phyloP scores from a whole-genome alignment of 2,797 vertebrate genomes.

The Sebastes trivittatus region DNA sequence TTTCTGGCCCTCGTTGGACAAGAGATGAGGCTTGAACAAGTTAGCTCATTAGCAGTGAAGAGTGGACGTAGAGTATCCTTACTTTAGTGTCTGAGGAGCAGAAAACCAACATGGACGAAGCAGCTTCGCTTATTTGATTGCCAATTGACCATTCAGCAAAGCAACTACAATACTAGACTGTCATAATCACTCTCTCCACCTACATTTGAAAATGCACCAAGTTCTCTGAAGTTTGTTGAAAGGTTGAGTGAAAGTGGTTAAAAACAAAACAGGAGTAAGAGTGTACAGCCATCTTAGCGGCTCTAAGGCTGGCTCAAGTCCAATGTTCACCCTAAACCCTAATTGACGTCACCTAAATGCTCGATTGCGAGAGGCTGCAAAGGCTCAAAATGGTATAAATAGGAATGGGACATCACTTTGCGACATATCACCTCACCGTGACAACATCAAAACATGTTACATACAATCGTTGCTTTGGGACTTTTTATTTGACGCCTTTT shows the following conservation, averaged over 20 bases:
- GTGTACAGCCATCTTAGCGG: background rate
- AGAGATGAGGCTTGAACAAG: constrained; percentile 8
- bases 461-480: background rate
- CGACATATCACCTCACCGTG: background rate
- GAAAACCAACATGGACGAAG: background rate
- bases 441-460: background rate
- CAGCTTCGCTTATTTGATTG: background rate
- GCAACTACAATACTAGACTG: background rate
- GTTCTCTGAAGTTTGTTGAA: background rate
- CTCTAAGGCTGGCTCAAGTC: background rate
- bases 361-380: background rate
- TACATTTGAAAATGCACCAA: background rate
- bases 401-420: background rate
- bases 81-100: background rate
- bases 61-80: background rate
- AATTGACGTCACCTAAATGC: background rate
- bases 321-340: background rate
- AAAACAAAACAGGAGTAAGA: background rate
- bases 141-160: too few relatives aligned
- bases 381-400: background rate
- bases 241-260: background rate
- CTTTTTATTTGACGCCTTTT: background rate
- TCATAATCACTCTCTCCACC: background rate
- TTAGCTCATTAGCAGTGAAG: constrained; percentile 23
- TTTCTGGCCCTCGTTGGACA: constrained; percentile 23